Evolutionary conservation across 2,888 invertebrate species (phyloP).

Genomic region (Sarcophaga caerulescens): DNA sequence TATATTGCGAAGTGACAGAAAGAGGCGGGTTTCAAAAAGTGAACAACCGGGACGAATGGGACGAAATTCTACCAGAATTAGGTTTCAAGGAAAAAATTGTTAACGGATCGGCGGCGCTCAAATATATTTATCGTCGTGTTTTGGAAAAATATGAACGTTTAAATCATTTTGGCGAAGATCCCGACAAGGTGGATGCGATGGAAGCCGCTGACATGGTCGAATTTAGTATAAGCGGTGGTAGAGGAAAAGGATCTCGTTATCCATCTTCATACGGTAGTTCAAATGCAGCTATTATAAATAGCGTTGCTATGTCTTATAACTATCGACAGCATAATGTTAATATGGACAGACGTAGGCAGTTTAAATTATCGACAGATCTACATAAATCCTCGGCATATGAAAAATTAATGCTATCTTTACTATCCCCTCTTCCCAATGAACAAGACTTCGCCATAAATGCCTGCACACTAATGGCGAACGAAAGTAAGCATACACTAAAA

Average conservation of each 20-base stretch:
- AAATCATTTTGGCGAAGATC: conserved; percentile 94
- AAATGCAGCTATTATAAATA: conserved; percentile 71
- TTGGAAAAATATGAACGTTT: conserved; percentile 95
- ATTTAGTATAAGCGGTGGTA: conserved; percentile 48
- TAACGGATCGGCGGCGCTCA: conserved; percentile 92
- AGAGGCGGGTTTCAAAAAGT: conserved; percentile 98
- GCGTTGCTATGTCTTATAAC: conserved; percentile 89
- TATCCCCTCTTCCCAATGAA: conserved; percentile 98
- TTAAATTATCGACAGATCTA: conserved; percentile 86
- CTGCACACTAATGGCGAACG: conserved; percentile 96
- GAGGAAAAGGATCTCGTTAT: conserved; percentile 85
- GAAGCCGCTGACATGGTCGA: conserved; percentile 83
- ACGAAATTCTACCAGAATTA: conserved; percentile 89
- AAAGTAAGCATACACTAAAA: conserved; percentile 93
- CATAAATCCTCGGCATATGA: conserved; percentile 90
- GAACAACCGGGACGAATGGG: conserved; percentile 94
- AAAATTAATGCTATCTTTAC: conserved; percentile 92
- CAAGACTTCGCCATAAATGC: conserved; percentile 99
- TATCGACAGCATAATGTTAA: conserved; percentile 89
- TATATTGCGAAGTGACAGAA: conserved; percentile 95
- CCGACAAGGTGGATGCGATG: conserved; percentile 88
- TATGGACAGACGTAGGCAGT: conserved; percentile 84
- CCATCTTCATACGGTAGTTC: conserved; percentile 82
- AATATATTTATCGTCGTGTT: conserved; percentile 91
- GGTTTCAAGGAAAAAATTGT: conserved; percentile 91